These are phyloP conservation scores for Amblyjoppa proteus DNA, from an alignment of 2,888 invertebrate species.

Conservation along the genomic window DNA sequence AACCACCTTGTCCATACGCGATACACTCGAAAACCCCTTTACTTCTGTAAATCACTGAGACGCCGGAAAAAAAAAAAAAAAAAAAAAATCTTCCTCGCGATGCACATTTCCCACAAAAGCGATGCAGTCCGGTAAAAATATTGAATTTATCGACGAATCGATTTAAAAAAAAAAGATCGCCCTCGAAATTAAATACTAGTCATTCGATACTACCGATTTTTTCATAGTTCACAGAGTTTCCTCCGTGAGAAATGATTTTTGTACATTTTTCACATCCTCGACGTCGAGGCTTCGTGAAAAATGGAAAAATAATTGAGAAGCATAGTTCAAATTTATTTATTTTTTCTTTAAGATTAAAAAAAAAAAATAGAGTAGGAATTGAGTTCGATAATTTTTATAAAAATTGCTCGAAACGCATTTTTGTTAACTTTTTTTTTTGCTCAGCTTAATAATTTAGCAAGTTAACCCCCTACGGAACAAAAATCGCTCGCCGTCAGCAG, in stretches of 20 bases:
- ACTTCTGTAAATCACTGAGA: conserved; percentile 32
- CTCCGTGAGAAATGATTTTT: not conserved
- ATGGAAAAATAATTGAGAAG: too few species aligned
- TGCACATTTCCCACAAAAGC: conserved; percentile 1
- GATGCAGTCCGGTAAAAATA: not conserved
- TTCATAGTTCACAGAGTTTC: not conserved
- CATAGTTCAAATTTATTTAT: too few species aligned
- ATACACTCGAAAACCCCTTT: conserved; percentile 25
- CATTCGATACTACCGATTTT: not conserved
- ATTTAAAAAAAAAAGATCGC: not conserved
- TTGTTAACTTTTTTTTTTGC: too few species aligned
- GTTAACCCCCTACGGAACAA: too few species aligned
- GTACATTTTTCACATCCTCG: not conserved
- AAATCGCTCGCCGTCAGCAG: too few species aligned
- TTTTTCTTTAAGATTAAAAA: too few species aligned
- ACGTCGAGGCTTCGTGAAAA: not conserved
- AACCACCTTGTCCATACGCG: conserved; percentile 53
- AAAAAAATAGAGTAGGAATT: too few species aligned
- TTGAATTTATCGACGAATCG: not conserved
- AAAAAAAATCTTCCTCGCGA: conserved; percentile 20
- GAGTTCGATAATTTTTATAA: too few species aligned
- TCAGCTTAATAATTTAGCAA: too few species aligned
- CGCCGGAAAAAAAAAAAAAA: conserved; percentile 26
- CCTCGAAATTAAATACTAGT: not conserved
- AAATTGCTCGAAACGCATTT: too few species aligned